Evolutionary conservation across 53 echinoderm and acorn worm genomes (phyloP).

Genomic region (Luidia sarsii): DNA sequence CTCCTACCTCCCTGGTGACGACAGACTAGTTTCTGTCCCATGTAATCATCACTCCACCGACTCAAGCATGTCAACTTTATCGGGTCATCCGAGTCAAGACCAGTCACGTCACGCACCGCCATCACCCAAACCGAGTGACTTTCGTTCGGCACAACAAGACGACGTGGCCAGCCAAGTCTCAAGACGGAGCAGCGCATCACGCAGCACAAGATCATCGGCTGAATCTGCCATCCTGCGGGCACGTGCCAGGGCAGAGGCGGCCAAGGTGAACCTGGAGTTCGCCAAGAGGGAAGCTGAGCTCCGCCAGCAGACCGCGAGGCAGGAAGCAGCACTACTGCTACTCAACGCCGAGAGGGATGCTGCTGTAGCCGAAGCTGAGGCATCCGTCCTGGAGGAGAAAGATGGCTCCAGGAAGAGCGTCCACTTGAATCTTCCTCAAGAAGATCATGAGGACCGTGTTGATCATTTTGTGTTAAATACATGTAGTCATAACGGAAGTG

Average conservation of each 20-base stretch:
- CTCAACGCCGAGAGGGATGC: slow-evolving; percentile 57
- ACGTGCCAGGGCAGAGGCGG: slow-evolving; percentile 58
- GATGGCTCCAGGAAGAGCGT: neutral
- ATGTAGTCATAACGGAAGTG: too few species aligned
- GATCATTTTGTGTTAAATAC: neutral
- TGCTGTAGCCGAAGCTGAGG: slow-evolving; percentile 55
- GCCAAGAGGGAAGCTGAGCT: slow-evolving; percentile 54
- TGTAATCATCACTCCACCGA: too few species aligned
- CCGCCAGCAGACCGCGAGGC: neutral
- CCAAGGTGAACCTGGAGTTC: slow-evolving; percentile 46
- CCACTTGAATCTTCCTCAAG: neutral
- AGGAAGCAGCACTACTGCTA: slow-evolving; percentile 39
- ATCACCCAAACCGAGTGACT: too few species aligned
- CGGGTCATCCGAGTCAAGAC: too few species aligned
- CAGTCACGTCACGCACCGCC: too few species aligned
- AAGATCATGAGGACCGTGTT: neutral
- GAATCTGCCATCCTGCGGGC: slow-evolving; percentile 40
- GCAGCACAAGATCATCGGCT: slow-evolving; percentile 29
- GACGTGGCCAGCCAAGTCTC: too few species aligned
- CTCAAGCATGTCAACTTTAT: too few species aligned
- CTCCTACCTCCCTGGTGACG: too few species aligned
- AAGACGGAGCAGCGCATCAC: too few species aligned
- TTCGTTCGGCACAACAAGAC: too few species aligned
- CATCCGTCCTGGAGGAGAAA: neutral
- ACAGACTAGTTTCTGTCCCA: too few species aligned